Conservation (phyloP, 1,140 invertebrate genomes). For the Psix sp. region DNA sequence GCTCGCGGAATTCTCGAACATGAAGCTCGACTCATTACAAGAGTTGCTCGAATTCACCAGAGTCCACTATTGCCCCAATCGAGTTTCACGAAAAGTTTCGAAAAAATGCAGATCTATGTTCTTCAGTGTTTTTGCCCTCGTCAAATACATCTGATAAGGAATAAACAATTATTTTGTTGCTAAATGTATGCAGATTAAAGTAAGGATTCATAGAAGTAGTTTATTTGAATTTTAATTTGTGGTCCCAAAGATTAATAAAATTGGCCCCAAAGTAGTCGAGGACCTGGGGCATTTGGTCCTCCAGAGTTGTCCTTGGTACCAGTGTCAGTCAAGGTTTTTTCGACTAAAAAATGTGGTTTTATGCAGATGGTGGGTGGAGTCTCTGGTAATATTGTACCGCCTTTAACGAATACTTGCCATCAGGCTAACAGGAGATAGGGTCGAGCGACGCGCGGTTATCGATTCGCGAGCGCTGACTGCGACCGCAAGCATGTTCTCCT, state of each 20-base stretch:
- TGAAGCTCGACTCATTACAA: slow-evolving; percentile 29
- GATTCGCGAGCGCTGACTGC: slow-evolving; percentile 29
- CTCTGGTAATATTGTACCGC: slow-evolving; percentile 71
- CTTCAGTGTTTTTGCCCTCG: no score
- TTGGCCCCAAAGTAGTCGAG: no score
- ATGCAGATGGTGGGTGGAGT: slow-evolving; percentile 70
- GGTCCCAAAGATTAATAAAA: no score
- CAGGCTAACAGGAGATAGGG: slow-evolving; percentile 62
- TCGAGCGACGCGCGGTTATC: slow-evolving; percentile 17
- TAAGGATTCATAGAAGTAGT: no score
- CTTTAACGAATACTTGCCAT: slow-evolving; percentile 73
- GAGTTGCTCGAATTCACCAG: slow-evolving; percentile 4
- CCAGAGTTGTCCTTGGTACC: not conserved
- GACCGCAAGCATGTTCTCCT: slow-evolving; percentile 64
- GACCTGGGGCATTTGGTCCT: no score
- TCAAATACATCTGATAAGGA: no score
- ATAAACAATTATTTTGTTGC: no score
- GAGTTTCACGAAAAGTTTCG: not conserved
- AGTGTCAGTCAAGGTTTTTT: slow-evolving; percentile 10
- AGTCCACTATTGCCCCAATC: no score
- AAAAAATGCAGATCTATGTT: not conserved
- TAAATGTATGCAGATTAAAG: no score
- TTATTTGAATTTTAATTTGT: no score
- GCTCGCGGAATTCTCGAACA: slow-evolving; percentile 45
- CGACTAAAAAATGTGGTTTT: slow-evolving; percentile 42